A percentile compares a stretch with the other conserved stretches of the same genome.
phyloP scores from a whole-genome alignment of 53 echinoderm and acorn worm genomes.

The Holothuria leucospilota region DNA sequence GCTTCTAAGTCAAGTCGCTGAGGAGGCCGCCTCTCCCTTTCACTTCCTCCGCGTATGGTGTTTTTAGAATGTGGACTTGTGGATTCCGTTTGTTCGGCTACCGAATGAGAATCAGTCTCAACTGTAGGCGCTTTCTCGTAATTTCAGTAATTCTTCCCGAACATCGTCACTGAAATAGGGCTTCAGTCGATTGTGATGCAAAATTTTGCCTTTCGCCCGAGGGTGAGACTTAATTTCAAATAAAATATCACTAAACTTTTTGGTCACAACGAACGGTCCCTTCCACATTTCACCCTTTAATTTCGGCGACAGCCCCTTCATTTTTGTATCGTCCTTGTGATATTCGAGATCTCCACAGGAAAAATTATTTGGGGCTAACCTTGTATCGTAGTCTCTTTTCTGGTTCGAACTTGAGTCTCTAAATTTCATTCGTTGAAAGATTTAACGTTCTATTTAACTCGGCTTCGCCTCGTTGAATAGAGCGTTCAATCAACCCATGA shows the following conservation, averaged over 20 bases:
- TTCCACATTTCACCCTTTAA: slow-evolving; percentile 61
- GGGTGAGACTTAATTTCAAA: slow-evolving; percentile 53
- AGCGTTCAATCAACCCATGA: too few species aligned
- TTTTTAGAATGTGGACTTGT: too few species aligned
- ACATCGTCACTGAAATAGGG: slow-evolving; percentile 37
- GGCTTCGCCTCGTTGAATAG: too few species aligned
- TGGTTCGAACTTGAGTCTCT: slow-evolving; percentile 10
- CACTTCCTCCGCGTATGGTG: too few species aligned
- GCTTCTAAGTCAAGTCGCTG: too few species aligned
- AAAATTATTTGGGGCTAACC: slow-evolving; percentile 17
- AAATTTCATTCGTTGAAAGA: too few species aligned
- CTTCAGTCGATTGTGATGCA: slow-evolving; percentile 60
- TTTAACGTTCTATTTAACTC: too few species aligned
- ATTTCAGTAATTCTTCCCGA: not conserved
- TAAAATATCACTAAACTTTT: slow-evolving; percentile 55
- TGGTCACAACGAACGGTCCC: slow-evolving; percentile 56
- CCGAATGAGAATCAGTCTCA: not conserved
- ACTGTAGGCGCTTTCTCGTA: not conserved
- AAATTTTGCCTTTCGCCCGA: slow-evolving; percentile 20
- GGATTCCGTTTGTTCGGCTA: too few species aligned
- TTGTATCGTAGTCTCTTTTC: slow-evolving; percentile 48
- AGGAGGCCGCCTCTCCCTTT: too few species aligned
- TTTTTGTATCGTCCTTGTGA: slow-evolving; percentile 47
- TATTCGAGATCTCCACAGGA: slow-evolving; percentile 59
- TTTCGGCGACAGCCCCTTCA: slow-evolving; percentile 61